Percentiles rank a stretch among this genome's conserved stretches.
Conservation (phyloP, 2,888 invertebrate species). For the Epinotia ramella region DNA sequence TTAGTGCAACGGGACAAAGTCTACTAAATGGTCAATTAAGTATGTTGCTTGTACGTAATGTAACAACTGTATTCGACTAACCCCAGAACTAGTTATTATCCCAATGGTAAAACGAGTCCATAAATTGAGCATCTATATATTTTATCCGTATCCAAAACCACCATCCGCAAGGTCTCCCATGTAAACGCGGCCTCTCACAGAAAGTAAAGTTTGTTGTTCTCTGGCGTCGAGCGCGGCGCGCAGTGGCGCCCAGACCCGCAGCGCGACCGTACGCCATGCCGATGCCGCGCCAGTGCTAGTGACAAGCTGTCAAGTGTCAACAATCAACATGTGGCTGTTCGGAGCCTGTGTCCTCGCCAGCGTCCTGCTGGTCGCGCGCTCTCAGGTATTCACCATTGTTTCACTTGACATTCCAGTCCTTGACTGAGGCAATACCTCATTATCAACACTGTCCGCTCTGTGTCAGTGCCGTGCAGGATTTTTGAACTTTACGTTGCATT, state of each 20-base stretch:
- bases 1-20: too few relatives aligned
- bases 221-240: constrained; percentile 58
- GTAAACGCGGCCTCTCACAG: constrained; percentile 72
- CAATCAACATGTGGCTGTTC: constrained; percentile 67
- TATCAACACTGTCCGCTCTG: constrained; percentile 43
- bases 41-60: too few relatives aligned
- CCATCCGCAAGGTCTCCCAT: constrained; percentile 49
- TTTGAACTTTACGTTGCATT: constrained; percentile 29
- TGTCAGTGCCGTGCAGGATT: constrained; percentile 42
- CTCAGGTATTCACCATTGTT: constrained; percentile 65
- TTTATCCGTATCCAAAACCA: neutral
- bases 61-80: too few relatives aligned
- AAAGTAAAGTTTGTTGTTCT: constrained; percentile 80
- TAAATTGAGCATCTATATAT: neutral
- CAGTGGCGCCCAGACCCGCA: constrained; percentile 78
- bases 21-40: too few relatives aligned
- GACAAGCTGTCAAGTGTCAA: constrained; percentile 52
- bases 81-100: too few relatives aligned
- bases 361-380: constrained; percentile 65
- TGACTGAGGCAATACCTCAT: constrained; percentile 38
- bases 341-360: constrained; percentile 65
- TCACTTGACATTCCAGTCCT: constrained; percentile 29
- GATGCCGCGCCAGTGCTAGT: constrained; percentile 61
- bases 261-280: constrained; percentile 71
- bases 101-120: neutral